Base-by-base conservation (phyloP, 2,888 invertebrate species). In the Agrotis ipsilon region DNA sequence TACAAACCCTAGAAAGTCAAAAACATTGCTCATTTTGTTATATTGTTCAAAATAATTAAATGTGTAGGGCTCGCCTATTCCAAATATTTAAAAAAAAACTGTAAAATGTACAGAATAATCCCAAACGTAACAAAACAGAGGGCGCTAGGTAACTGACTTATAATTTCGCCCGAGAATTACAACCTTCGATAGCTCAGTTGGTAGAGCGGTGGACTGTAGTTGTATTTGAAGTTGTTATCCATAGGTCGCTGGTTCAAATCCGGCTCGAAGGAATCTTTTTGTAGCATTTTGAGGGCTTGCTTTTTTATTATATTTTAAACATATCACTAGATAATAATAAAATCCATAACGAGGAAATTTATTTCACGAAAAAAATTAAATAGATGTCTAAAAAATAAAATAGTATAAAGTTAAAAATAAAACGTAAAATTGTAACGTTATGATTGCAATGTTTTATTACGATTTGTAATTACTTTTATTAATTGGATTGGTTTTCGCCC, bases 211-310 rank as follows among this genome's bases (percentile, higher is more conserved):
- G 96, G 96, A 96, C 96, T 96, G 96, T 96, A 96, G 96, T 68
- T 88, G 91, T 66, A 9, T n/a, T 4, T 0, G 4, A 68, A 85
- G n/a, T 83, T 84, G 95, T 32, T 16, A 96, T 96, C 96, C 96
- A 96, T 96, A 96, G 96, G 96, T 96, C 96, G 95, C 96, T 96
- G 96, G 96, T 96, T 96, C 96, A 96, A 96, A 96, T 96, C 96
- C 96, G 96, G 96, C 95, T 96, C 96, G 96, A 96, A 96, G 96
- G 96, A 96, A 54, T 78, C 19, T 81, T 84, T 88, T 87, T 88
- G 82, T 78, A 49, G 32, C 16, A n/a, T 27, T 5, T 24, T n/a
- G 0, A 45, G 3, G 2, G 4, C 16, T 7, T 3, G 2, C 0
- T 49, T 63, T 54, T 57, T 32, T 18, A 0, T 19, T 9, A 16